A percentile compares a stretch with the other conserved stretches of the same genome.
phyloP scores from a whole-genome alignment of 2,888 invertebrate genomes.

The Agrochola lychnidis region DNA sequence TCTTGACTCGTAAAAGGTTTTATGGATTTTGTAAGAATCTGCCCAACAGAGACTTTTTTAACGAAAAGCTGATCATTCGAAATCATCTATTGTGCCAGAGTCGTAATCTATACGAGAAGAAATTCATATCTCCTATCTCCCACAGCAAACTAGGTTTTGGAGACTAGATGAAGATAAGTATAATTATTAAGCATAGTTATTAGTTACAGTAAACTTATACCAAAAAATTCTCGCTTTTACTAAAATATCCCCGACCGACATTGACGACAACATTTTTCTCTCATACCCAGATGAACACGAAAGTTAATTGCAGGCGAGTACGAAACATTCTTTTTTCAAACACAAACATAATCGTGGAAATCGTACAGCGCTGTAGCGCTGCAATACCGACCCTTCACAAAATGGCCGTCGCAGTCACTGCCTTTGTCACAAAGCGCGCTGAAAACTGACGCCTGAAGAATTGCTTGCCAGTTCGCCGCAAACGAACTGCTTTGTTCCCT shows the following conservation, averaged over 20 bases:
- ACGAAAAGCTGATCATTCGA: background rate
- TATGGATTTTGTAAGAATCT: background rate
- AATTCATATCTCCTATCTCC: background rate
- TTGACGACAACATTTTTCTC: constrained; percentile 34
- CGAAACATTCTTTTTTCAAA: constrained; percentile 48
- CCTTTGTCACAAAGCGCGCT: constrained; percentile 72
- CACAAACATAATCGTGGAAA: constrained; percentile 56
- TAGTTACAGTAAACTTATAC: background rate
- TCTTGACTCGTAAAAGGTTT: background rate
- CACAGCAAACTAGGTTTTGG: background rate
- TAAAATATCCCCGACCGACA: constrained; percentile 24
- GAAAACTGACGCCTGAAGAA: constrained; percentile 72
- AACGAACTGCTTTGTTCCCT: constrained; percentile 62
- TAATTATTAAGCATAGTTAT: constrained; percentile 11
- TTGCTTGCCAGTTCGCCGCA: constrained; percentile 65
- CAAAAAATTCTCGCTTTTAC: background rate
- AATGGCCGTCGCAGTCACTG: constrained; percentile 60
- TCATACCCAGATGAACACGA: constrained; percentile 43
- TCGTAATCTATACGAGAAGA: background rate
- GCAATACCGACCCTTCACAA: constrained; percentile 53
- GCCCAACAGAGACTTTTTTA: background rate
- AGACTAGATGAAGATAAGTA: background rate
- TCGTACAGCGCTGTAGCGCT: constrained; percentile 41
- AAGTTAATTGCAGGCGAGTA: constrained; percentile 52
- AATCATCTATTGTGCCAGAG: background rate